These are phyloP conservation scores for Phalloptychus januarius DNA, from an alignment of 2,797 vertebrate species.

Conservation along the genomic window DNA sequence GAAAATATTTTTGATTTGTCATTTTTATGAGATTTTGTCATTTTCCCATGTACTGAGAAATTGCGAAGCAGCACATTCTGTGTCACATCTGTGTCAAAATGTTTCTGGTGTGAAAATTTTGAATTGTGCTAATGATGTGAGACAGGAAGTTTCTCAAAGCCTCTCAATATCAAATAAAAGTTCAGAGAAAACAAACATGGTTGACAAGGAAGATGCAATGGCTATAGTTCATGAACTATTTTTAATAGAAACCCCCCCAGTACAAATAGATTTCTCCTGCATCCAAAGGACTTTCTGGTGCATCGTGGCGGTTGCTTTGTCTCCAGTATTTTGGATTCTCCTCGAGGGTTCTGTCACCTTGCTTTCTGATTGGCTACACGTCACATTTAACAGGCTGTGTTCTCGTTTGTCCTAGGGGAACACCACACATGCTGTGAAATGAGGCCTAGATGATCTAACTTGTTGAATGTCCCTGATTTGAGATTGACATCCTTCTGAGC, in stretches of 20 bases:
- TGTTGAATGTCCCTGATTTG: too few relatives aligned
- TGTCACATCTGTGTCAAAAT: not conserved
- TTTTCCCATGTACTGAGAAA: not conserved
- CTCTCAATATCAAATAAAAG: not conserved
- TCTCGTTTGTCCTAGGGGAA: too few relatives aligned
- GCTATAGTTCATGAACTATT: not conserved
- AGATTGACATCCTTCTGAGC: too few relatives aligned
- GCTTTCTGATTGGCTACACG: too few relatives aligned
- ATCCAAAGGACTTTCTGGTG: too few relatives aligned
- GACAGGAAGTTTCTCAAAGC: not conserved
- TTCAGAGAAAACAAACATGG: not conserved
- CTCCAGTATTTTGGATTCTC: not conserved
- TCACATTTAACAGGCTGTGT: too few relatives aligned
- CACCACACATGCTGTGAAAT: too few relatives aligned
- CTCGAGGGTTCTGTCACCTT: too few relatives aligned
- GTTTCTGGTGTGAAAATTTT: not conserved
- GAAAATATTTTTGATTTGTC: not conserved
- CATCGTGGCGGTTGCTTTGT: not conserved
- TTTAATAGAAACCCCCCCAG: not conserved
- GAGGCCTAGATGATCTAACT: too few relatives aligned
- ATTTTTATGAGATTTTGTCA: not conserved
- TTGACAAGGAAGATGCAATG: not conserved
- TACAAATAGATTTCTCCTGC: too few relatives aligned
- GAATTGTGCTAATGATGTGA: not conserved
- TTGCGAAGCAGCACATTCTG: not conserved